These are phyloP conservation scores for Grapholita molesta DNA, from an alignment of 1,140 invertebrate genomes.

Conservation along the genomic window DNA sequence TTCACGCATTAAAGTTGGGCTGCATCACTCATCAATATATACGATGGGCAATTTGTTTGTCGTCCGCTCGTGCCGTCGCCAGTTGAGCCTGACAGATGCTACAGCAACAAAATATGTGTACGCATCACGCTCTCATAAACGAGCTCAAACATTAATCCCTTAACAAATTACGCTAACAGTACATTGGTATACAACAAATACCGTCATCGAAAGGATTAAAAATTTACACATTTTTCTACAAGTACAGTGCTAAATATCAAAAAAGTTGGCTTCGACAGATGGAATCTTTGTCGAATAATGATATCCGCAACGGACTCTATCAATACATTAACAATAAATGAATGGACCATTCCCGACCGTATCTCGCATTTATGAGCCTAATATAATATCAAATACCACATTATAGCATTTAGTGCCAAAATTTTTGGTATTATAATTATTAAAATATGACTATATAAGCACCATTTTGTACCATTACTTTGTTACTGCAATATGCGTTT, in stretches of 20 bases:
- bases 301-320: no score
- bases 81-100: conserved; percentile 66
- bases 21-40: conserved; percentile 60
- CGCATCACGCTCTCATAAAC: conserved; percentile 62
- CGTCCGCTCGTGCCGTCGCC: conserved; percentile 59
- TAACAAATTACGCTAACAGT: conserved; percentile 52
- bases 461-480: no score
- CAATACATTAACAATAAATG: no score
- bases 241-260: not conserved
- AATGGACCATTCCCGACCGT: no score
- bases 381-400: no score
- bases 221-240: not conserved
- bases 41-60: conserved; percentile 64
- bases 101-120: conserved; percentile 64
- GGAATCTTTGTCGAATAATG: no score
- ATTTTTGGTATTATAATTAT: no score
- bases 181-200: not conserved
- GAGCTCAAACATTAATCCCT: conserved; percentile 63
- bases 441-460: no score
- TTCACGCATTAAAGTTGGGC: conserved; percentile 37
- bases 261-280: no score
- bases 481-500: not conserved
- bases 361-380: no score
- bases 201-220: not conserved
- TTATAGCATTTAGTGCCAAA: no score